Evolutionary conservation across 2,113 vertebrate genomes (phyloP).

Genomic region (Naja naja): DNA sequence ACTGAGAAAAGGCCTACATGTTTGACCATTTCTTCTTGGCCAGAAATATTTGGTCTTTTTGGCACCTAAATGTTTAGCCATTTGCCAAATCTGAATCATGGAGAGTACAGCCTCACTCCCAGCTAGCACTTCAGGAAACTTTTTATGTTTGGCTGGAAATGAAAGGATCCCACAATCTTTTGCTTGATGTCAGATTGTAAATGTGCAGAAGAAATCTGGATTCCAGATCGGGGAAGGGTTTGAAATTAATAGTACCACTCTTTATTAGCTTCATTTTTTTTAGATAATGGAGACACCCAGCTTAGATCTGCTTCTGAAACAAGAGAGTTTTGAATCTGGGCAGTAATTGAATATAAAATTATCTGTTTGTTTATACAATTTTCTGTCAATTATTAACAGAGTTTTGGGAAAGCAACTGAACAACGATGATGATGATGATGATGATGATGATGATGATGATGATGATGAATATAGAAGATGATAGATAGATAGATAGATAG

Average conservation of each 20-base stretch:
- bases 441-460: no score
- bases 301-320: neutral
- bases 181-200: neutral
- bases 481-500: neutral
- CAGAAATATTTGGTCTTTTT: constrained; percentile 29
- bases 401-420: neutral
- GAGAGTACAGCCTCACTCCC: neutral
- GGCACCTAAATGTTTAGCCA: constrained; percentile 26
- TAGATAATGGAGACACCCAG: neutral
- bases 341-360: neutral
- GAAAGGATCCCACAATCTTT: neutral
- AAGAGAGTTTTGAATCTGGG: neutral
- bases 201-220: neutral
- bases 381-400: neutral
- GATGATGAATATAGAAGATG: neutral
- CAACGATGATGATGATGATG: neutral
- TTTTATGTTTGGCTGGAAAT: neutral
- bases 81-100: constrained; percentile 5
- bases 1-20: constrained; percentile 37
- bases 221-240: neutral
- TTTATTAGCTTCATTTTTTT: neutral
- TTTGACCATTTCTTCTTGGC: constrained; percentile 38
- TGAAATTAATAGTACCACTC: neutral
- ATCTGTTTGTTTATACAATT: neutral
- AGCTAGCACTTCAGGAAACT: neutral